These are phyloP conservation scores for Podarcis raffonei DNA, from an alignment of 2,113 vertebrate genomes.

Conservation along the genomic window DNA sequence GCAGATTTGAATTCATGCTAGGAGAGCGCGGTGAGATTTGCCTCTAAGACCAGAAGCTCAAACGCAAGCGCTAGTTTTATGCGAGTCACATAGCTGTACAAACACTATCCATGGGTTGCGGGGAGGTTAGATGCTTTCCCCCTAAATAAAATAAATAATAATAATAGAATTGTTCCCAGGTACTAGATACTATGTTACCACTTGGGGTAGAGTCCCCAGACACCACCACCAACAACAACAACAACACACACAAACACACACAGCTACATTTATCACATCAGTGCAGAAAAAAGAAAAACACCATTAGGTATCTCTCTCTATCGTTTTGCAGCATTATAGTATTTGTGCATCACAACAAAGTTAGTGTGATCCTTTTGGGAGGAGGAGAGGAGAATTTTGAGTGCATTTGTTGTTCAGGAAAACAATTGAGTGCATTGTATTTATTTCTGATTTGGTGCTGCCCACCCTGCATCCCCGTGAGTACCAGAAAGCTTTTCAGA, in stretches of 20 bases:
- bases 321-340: conserved; percentile 2
- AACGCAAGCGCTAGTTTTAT: conserved; percentile 30
- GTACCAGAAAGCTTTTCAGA: not conserved
- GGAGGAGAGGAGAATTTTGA: not conserved
- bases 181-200: conserved; percentile 1
- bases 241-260: no score
- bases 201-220: not conserved
- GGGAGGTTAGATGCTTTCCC: not conserved
- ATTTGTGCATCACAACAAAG: not conserved
- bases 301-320: not conserved
- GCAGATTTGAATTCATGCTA: not conserved
- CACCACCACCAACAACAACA: not conserved
- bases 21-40: not conserved
- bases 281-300: not conserved
- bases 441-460: conserved; percentile 8
- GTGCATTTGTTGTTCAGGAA: not conserved
- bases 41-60: conserved; percentile 26
- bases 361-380: not conserved
- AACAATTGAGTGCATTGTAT: not conserved
- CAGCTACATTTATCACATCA: not conserved
- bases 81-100: not conserved
- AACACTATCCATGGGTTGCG: not conserved
- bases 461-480: not conserved
- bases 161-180: not conserved
- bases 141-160: not conserved